Percentiles rank a stretch among this genome's conserved stretches.
Evolutionary conservation across 2,888 invertebrate genomes (phyloP).

Genomic region (Leptinotarsa juncta): DNA sequence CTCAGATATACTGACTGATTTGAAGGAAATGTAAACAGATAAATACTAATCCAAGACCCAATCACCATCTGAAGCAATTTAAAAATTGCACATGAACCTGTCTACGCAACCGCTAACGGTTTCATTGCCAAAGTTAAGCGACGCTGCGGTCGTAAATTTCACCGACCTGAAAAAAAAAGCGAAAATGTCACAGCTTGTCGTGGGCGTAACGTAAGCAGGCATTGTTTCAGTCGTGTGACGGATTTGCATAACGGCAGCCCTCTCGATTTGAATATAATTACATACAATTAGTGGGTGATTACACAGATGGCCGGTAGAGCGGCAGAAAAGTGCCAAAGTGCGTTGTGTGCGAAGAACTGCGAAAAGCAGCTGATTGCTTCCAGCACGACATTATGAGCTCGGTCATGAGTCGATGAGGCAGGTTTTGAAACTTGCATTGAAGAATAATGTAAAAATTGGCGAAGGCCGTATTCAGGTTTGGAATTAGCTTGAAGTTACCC

Average conservation of each 20-base stretch:
- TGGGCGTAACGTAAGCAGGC: slow-evolving; percentile 35
- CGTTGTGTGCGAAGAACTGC: slow-evolving; percentile 56
- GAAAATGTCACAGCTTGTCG: slow-evolving; percentile 37
- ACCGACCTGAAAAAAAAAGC: slow-evolving; percentile 21
- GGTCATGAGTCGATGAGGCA: neutral
- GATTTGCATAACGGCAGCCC: slow-evolving; percentile 62
- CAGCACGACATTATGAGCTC: slow-evolving; percentile 56
- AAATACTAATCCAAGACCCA: neutral
- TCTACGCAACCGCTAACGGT: slow-evolving; percentile 20
- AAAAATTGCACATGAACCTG: neutral
- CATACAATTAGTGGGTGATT: slow-evolving; percentile 64
- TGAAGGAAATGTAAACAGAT: neutral
- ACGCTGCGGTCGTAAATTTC: slow-evolving; percentile 28
- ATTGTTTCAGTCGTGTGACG: slow-evolving; percentile 35
- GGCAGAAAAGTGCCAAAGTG: slow-evolving; percentile 61
- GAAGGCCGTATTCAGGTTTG: too few species aligned
- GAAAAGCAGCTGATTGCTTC: slow-evolving; percentile 46
- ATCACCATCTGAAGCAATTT: neutral
- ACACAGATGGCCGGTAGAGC: slow-evolving; percentile 64
- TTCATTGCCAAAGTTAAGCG: slow-evolving; percentile 39
- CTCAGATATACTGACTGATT: too few species aligned
- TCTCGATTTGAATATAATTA: slow-evolving; percentile 64
- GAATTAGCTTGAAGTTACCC: too few species aligned
- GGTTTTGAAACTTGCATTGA: too few species aligned
- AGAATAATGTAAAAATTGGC: too few species aligned